Evolutionary conservation across 2,888 invertebrate genomes (phyloP), one percentile per base, ranked within the genome.

Genomic region (Rhyacophila evoluta): DNA sequence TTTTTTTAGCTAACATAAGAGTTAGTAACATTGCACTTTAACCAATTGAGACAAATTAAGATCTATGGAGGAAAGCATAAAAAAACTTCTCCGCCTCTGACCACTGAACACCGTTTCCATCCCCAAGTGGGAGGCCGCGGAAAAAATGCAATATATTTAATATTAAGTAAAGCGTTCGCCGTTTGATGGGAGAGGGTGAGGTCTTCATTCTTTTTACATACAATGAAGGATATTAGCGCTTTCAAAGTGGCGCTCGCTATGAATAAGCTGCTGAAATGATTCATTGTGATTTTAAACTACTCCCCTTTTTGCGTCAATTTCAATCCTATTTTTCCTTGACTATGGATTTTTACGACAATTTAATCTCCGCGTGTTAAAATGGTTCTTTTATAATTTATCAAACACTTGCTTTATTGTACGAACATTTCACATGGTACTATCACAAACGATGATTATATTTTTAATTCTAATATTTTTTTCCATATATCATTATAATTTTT

Each of bases 101-200:
- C n/a, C n/a, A n/a, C n/a, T n/a, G n/a, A n/a, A 19, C 10, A 55
- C 55, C 15, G 19, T 19, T 55, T 55, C 1, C 33, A 75, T 68
- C 37, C 29, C 74, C 29, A 29, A 28, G 41, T 38, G 27, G 19
- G 19, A 55, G 41, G 72, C 37, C 75, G 72, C 28, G 41, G 76
- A 74, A 79, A 81, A 81, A 81, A 81, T 81, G 81, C 81, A 81
- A 81, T 81, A 81, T 81, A 77, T 79, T 79, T 77, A 79, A 79
- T 81, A 81, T 81, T 81, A 81, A 81, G 70, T 79, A 77, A 79
- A 74, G 72, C 41, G 68, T 68, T 70, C 69, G 25, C 55, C 25
- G 19, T 75, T 72, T 36, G 41, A 39, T 25, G 55, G 29, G 68
- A 67, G 55, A 41, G 37, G 73, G 67, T 55, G 36, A 12, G 73